Percentiles rank a stretch among this genome's conserved stretches.
phyloP scores from a whole-genome alignment of 2,888 invertebrate genomes.

The Caradrina clavipalpis region DNA sequence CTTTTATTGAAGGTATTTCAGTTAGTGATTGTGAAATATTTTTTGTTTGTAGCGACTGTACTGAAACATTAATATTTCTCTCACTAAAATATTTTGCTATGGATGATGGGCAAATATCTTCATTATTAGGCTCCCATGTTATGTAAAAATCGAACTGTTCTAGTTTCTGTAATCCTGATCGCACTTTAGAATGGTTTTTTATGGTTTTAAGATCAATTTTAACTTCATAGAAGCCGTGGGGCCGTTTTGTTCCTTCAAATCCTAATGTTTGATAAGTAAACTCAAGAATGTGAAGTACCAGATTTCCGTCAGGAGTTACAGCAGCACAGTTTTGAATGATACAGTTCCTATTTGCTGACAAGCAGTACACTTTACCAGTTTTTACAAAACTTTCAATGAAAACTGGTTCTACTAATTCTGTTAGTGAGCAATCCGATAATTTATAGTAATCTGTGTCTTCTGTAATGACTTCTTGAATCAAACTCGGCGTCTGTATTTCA shows the following conservation, averaged over 20 bases:
- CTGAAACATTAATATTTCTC: constrained; percentile 70
- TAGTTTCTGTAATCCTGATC: constrained; percentile 72
- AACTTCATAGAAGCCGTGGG: constrained; percentile 79
- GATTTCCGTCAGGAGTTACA: constrained; percentile 80
- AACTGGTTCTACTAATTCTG: constrained; percentile 76
- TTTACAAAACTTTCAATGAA: constrained; percentile 84
- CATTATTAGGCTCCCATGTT: constrained; percentile 79
- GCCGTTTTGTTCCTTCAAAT: constrained; percentile 81
- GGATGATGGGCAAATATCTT: constrained; percentile 83
- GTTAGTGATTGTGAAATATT: constrained; percentile 73
- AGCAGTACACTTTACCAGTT: constrained; percentile 79
- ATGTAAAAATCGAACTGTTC: constrained; percentile 78
- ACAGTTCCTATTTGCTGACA: constrained; percentile 78
- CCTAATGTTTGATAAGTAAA: constrained; percentile 84
- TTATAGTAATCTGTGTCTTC: constrained; percentile 84
- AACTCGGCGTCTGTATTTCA: constrained; percentile 76
- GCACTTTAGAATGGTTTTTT: constrained; percentile 71
- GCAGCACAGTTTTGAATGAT: constrained; percentile 81
- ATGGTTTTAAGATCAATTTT: constrained; percentile 78
- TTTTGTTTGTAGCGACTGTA: constrained; percentile 67
- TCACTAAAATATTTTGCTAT: constrained; percentile 85
- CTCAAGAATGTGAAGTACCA: constrained; percentile 79
- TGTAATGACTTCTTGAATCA: constrained; percentile 74
- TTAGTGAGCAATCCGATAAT: constrained; percentile 74
- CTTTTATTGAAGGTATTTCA: constrained; percentile 78